Evolutionary conservation across 2,797 vertebrate genomes (phyloP).

Genomic region (Alauda arvensis): DNA sequence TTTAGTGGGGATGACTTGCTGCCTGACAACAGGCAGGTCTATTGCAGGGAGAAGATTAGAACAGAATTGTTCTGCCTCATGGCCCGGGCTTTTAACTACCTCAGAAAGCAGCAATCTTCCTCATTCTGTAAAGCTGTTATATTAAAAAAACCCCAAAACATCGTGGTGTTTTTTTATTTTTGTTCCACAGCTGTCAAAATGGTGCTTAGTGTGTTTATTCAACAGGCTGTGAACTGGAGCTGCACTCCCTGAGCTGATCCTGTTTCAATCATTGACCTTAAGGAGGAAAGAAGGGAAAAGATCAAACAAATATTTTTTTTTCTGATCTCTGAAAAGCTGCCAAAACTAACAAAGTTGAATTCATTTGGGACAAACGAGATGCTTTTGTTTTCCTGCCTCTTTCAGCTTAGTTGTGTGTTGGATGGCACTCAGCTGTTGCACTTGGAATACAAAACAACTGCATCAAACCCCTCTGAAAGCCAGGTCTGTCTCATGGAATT

Average conservation of each 20-base stretch:
- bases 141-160: background rate
- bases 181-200: constrained; percentile 10
- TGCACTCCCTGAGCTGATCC: background rate
- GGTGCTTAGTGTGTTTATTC: constrained; percentile 6
- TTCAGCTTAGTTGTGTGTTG: background rate
- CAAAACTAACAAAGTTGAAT: constrained; percentile 7
- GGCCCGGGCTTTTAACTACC: background rate
- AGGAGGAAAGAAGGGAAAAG: constrained; percentile 19
- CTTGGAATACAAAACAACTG: constrained; percentile 9
- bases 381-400: constrained; percentile 33
- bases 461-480: background rate
- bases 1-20: background rate
- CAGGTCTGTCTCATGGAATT: background rate
- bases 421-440: background rate
- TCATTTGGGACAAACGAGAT: constrained; percentile 10
- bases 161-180: background rate
- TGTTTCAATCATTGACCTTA: constrained; percentile 52
- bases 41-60: background rate
- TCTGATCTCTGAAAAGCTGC: constrained; percentile 45
- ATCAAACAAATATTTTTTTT: constrained; percentile 33
- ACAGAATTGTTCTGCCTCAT: constrained; percentile 6
- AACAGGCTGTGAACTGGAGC: constrained; percentile 11
- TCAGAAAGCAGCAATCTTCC: constrained; percentile 3
- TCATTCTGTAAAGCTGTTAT: background rate
- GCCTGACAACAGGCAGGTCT: constrained; percentile 3